A percentile compares a stretch with the other conserved stretches of the same genome.
phyloP scores from a whole-genome alignment of 2,888 invertebrate genomes.

The Buathra laborator region DNA sequence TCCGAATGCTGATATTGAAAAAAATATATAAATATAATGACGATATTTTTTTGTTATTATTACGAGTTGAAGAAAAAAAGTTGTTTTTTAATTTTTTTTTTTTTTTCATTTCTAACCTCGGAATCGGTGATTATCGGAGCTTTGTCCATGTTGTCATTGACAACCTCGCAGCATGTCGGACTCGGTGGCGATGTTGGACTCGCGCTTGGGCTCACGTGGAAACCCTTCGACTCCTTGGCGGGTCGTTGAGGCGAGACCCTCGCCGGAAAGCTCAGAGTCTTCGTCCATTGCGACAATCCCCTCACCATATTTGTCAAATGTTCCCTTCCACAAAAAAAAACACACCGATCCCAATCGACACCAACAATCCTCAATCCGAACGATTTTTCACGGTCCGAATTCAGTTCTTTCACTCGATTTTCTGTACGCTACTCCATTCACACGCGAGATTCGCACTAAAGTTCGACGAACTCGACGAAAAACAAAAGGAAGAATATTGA shows the following conservation, averaged over 20 bases:
- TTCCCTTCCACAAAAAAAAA: neutral
- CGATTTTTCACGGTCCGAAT: slow-evolving; percentile 5
- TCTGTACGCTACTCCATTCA: slow-evolving; percentile 14
- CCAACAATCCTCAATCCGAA: neutral
- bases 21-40: no score
- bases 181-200: slow-evolving; percentile 84
- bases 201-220: slow-evolving; percentile 86
- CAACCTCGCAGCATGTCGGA: slow-evolving; percentile 68
- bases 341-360: neutral
- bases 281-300: slow-evolving; percentile 95
- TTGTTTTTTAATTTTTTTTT: neutral
- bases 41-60: neutral
- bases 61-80: neutral
- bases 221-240: slow-evolving; percentile 88
- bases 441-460: slow-evolving; percentile 33
- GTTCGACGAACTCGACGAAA: slow-evolving; percentile 51
- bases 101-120: slow-evolving; percentile 78
- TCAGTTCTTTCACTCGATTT: slow-evolving; percentile 27
- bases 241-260: slow-evolving; percentile 93
- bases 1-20: no score
- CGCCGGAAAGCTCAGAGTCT: slow-evolving; percentile 95
- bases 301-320: slow-evolving; percentile 90
- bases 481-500: neutral
- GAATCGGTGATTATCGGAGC: slow-evolving; percentile 81
- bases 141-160: slow-evolving; percentile 82